A percentile compares a stretch with the other conserved stretches of the same genome.
phyloP scores from a whole-genome alignment of 2,888 invertebrate genomes.

The Drosophila limbata region DNA sequence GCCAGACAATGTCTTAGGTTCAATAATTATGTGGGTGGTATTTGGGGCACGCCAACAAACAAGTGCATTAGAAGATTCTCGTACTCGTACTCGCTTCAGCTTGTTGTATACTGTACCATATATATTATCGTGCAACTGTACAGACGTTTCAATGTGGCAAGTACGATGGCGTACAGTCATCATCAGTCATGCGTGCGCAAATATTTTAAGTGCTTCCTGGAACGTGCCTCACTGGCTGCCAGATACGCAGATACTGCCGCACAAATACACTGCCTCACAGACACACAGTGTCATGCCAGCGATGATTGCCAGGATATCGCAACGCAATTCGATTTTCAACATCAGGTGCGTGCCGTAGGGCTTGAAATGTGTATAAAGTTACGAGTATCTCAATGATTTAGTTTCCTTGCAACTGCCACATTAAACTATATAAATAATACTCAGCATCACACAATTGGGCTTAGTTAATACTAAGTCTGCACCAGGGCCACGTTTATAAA shows the following conservation, averaged over 20 bases:
- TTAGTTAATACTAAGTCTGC: conserved; percentile 7
- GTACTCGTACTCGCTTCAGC: conserved; percentile 28
- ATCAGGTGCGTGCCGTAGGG: conserved; percentile 44
- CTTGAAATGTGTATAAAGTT: conserved; percentile 19
- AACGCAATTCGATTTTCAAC: conserved; percentile 30
- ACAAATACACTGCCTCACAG: conserved; percentile 2
- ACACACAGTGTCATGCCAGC: neutral
- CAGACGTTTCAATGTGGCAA: conserved; percentile 32
- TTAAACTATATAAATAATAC: conserved; percentile 31
- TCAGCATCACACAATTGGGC: neutral
- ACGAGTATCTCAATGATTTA: conserved; percentile 7
- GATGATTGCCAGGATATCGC: conserved; percentile 48
- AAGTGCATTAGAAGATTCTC: conserved; percentile 59
- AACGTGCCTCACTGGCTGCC: conserved; percentile 61
- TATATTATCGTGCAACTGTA: conserved; percentile 37
- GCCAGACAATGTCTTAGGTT: conserved; percentile 18
- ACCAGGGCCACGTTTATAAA: conserved; percentile 20
- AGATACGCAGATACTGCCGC: conserved; percentile 26
- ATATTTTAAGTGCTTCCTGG: conserved; percentile 80
- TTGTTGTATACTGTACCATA: conserved; percentile 40
- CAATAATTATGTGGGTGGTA: conserved; percentile 65
- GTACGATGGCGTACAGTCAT: conserved; percentile 51
- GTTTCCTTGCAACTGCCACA: conserved; percentile 30
- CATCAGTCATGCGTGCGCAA: conserved; percentile 80
- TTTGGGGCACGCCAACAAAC: conserved; percentile 57